Evolutionary conservation across 1,140 invertebrate species (phyloP).

Genomic region (Prorops nasuta): DNA sequence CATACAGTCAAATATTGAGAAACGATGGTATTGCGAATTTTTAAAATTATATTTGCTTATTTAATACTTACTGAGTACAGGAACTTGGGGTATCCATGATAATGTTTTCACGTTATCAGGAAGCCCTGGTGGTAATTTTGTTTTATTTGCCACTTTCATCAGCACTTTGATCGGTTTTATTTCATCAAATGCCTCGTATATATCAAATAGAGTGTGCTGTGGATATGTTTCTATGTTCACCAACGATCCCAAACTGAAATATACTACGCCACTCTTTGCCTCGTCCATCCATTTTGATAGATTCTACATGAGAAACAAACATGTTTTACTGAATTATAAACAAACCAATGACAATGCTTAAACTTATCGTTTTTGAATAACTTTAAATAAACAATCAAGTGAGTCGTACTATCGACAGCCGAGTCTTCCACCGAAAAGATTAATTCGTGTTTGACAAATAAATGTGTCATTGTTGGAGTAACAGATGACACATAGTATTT

Average conservation of each 20-base stretch:
- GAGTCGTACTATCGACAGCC: no score
- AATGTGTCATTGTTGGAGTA: no score
- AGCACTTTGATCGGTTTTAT: slow-evolving; percentile 37
- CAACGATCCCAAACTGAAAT: slow-evolving; percentile 70
- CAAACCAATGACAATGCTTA: no score
- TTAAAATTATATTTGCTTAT: neutral
- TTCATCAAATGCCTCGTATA: slow-evolving; percentile 61
- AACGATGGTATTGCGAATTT: neutral
- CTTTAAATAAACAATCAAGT: no score
- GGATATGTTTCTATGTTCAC: slow-evolving; percentile 63
- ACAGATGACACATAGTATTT: no score
- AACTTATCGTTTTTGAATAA: no score
- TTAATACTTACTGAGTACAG: neutral
- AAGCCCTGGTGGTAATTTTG: slow-evolving; percentile 16
- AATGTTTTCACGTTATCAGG: slow-evolving; percentile 11
- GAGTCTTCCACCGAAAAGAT: neutral
- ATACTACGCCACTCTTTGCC: slow-evolving; percentile 67
- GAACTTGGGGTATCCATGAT: neutral
- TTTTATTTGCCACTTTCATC: slow-evolving; percentile 23
- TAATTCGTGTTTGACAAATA: no score
- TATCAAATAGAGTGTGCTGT: slow-evolving; percentile 57
- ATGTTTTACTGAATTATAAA: no score
- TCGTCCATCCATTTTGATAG: slow-evolving; percentile 66
- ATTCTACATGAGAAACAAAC: no score
- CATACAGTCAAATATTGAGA: neutral